A percentile compares a stretch with the other conserved stretches of the same genome.
Evolutionary conservation across 2,113 vertebrate genomes (phyloP).

Genomic region (Paramormyrops kingsleyae): DNA sequence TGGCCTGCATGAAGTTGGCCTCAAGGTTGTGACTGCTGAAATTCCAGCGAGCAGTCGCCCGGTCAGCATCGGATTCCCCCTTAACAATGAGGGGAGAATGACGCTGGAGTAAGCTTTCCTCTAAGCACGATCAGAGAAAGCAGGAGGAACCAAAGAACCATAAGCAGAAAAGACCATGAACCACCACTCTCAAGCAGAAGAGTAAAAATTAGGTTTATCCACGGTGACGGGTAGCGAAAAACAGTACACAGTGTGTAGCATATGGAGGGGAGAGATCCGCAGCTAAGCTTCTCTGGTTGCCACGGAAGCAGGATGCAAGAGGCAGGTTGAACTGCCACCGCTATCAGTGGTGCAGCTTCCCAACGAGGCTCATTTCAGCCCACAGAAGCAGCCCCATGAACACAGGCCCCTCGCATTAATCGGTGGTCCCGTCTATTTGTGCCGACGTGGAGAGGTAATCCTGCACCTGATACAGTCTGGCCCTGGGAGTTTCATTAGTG

Average conservation of each 20-base stretch:
- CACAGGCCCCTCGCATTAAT: conserved; percentile 11
- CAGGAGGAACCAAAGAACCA: neutral
- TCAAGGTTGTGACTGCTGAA: neutral
- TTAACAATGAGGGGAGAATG: neutral
- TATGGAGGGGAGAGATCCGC: neutral
- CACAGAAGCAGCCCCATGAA: neutral
- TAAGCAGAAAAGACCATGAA: neutral
- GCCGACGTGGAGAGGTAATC: conserved; percentile 43
- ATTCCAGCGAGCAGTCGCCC: neutral
- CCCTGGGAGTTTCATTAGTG: conserved; percentile 60
- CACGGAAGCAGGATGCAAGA: neutral
- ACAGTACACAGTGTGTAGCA: neutral
- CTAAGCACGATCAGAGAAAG: neutral
- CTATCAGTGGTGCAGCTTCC: neutral
- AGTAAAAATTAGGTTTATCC: neutral
- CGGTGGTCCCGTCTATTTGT: conserved; percentile 34
- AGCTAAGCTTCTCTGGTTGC: neutral
- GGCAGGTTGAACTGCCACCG: neutral
- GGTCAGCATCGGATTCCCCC: neutral
- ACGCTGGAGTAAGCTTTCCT: neutral
- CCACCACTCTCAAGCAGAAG: neutral
- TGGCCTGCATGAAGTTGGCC: neutral
- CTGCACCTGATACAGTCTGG: conserved; percentile 37
- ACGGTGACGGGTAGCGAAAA: neutral
- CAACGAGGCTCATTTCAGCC: neutral